These are phyloP conservation scores for Antheraea mylitta DNA, from an alignment of 1,140 invertebrate species.

Conservation along the genomic window DNA sequence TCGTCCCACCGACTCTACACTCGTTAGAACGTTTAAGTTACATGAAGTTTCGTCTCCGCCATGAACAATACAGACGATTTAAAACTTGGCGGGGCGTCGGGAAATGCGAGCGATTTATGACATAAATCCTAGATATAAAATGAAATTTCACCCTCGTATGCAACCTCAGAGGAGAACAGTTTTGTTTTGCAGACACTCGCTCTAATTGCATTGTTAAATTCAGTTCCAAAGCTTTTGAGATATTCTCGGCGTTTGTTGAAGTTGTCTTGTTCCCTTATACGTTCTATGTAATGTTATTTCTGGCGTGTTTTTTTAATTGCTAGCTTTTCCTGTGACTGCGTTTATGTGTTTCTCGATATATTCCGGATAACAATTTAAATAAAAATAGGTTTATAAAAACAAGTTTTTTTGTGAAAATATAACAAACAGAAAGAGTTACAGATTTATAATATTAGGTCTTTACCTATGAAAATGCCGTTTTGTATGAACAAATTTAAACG, in stretches of 20 bases:
- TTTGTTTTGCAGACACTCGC: constrained; percentile 52
- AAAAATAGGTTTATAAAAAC: too few species aligned
- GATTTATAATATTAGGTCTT: too few species aligned
- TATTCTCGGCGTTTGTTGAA: constrained; percentile 17
- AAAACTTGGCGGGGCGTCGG: constrained; percentile 56
- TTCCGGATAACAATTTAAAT: too few species aligned
- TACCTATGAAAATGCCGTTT: too few species aligned
- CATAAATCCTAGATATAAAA: constrained; percentile 67
- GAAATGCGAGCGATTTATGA: constrained; percentile 65
- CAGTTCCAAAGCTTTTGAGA: constrained; percentile 20
- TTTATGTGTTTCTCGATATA: too few species aligned
- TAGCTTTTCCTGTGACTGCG: too few species aligned
- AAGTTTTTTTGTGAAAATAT: too few species aligned
- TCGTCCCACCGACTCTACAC: constrained; percentile 59
- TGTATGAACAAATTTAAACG: too few species aligned
- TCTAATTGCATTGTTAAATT: constrained; percentile 60
- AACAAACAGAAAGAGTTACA: too few species aligned
- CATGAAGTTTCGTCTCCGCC: constrained; percentile 59
- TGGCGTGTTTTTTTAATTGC: too few species aligned
- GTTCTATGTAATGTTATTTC: neutral
- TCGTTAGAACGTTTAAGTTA: constrained; percentile 61
- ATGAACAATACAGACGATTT: constrained; percentile 66
- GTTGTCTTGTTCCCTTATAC: neutral
- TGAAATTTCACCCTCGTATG: constrained; percentile 63
- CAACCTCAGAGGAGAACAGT: constrained; percentile 38